Evolutionary conservation across 2,888 invertebrate genomes (phyloP).

Genomic region (Aphodius sticticus): DNA sequence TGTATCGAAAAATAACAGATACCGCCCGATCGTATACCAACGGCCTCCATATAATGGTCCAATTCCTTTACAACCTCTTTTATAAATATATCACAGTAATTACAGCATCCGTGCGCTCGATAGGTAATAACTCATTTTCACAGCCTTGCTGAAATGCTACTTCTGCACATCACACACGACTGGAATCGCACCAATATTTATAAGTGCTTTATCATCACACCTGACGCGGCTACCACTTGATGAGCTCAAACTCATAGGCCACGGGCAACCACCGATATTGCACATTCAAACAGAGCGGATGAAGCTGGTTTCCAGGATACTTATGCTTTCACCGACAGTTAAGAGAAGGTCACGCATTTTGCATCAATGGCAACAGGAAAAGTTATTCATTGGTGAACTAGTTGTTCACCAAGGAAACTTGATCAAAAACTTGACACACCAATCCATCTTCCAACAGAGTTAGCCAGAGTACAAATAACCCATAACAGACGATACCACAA

Average conservation of each 20-base stretch:
- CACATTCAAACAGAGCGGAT: background rate
- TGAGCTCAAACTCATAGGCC: background rate
- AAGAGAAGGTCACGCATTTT: background rate
- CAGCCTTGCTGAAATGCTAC: no score
- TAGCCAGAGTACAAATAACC: no score
- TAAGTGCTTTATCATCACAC: no score
- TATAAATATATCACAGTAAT: background rate
- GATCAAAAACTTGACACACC: no score
- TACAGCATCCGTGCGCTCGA: background rate
- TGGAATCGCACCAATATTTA: no score
- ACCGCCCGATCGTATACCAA: background rate
- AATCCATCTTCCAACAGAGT: no score
- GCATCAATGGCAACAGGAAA: background rate
- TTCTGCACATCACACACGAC: no score
- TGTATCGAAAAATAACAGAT: slow-evolving; percentile 22
- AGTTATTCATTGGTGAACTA: background rate
- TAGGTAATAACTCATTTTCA: background rate
- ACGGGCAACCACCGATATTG: background rate
- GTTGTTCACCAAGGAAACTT: no score
- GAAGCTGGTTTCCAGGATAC: background rate
- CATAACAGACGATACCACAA: no score
- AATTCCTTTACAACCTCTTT: slow-evolving; percentile 8
- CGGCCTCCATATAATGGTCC: slow-evolving; percentile 11
- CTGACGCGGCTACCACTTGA: background rate
- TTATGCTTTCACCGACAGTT: background rate